Percentiles rank a stretch among this genome's conserved stretches.
phyloP scores from a whole-genome alignment of 2,888 invertebrate genomes.

The Caenorhabditis macrosperma region DNA sequence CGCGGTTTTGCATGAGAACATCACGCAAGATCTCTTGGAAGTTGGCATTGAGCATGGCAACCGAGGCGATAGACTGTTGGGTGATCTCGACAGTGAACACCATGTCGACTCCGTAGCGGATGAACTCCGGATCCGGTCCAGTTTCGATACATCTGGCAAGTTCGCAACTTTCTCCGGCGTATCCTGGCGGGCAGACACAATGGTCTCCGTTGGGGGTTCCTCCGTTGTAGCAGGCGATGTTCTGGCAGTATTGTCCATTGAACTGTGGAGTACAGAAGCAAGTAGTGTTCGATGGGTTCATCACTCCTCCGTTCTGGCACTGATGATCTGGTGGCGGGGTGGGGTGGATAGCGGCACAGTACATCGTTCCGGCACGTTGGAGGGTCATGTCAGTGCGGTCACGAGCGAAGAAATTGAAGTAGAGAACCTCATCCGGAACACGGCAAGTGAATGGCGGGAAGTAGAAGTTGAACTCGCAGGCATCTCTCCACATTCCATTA shows the following conservation, averaged over 20 bases:
- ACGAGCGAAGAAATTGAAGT: constrained; percentile 73
- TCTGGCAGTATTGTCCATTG: constrained; percentile 69
- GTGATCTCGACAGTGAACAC: constrained; percentile 70
- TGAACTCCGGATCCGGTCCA: constrained; percentile 61
- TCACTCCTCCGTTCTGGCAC: constrained; percentile 74
- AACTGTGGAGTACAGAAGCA: constrained; percentile 72
- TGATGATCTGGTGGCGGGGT: constrained; percentile 66
- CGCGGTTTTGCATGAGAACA: constrained; percentile 53
- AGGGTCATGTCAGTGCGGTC: constrained; percentile 65
- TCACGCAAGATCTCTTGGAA: constrained; percentile 68
- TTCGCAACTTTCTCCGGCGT: constrained; percentile 67
- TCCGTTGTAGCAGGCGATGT: constrained; percentile 70
- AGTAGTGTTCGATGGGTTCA: constrained; percentile 66
- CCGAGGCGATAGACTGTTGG: constrained; percentile 48
- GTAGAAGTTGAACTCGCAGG: constrained; percentile 71
- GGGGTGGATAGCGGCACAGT: constrained; percentile 63
- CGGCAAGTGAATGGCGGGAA: constrained; percentile 73
- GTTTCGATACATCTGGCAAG: constrained; percentile 63
- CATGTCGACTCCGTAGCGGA: constrained; percentile 67
- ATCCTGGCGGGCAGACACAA: constrained; percentile 70
- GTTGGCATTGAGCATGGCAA: constrained; percentile 49
- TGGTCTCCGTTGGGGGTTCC: constrained; percentile 64
- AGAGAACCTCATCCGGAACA: constrained; percentile 67
- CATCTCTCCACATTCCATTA: constrained; percentile 70
- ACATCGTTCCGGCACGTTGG: constrained; percentile 73